These are phyloP conservation scores for Heterotis niloticus DNA, from an alignment of 2,113 vertebrate genomes.

Conservation along the genomic window DNA sequence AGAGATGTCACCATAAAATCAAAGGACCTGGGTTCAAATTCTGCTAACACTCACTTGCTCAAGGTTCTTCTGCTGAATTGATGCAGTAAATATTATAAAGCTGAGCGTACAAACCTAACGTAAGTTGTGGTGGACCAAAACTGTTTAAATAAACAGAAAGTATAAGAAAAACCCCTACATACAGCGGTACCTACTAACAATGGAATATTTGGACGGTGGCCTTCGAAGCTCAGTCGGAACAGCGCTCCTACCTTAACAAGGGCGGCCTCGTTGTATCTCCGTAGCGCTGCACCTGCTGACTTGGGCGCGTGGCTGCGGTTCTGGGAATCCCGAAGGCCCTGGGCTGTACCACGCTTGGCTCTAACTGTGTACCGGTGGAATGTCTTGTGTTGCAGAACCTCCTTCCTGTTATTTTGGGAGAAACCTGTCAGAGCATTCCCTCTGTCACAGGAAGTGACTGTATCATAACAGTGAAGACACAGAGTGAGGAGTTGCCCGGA, in stretches of 20 bases:
- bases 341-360: constrained; percentile 81
- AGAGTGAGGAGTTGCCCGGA: no score
- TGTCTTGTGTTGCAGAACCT: constrained; percentile 85
- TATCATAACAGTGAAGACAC: neutral
- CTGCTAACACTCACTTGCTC: no score
- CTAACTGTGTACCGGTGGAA: constrained; percentile 92
- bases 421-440: neutral
- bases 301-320: constrained; percentile 66
- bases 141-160: no score
- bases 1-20: no score
- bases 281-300: constrained; percentile 82
- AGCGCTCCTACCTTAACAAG: constrained; percentile 68
- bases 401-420: constrained; percentile 59
- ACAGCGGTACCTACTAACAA: no score
- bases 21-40: neutral
- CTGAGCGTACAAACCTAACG: no score
- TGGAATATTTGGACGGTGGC: neutral
- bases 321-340: constrained; percentile 77
- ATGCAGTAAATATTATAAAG: neutral
- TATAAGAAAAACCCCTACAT: neutral
- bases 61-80: neutral
- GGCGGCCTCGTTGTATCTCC: constrained; percentile 82
- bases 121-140: neutral
- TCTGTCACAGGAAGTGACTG: neutral
- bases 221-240: neutral